phyloP scores from a whole-genome alignment of 1,140 invertebrate species.

The Parapsyche elsis region DNA sequence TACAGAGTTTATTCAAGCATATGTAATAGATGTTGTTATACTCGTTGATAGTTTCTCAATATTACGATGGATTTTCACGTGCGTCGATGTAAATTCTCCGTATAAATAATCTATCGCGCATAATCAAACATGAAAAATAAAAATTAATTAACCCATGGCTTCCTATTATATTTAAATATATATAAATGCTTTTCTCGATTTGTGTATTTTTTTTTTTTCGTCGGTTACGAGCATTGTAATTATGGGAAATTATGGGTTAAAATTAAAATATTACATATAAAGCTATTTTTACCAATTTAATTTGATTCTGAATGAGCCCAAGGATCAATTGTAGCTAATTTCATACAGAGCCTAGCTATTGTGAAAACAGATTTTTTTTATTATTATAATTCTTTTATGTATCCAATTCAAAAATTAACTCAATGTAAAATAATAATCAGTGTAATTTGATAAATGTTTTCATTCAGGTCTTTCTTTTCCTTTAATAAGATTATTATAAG shows the following conservation, averaged over 20 bases:
- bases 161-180: not conserved
- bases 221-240: not conserved
- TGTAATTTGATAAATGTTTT: constrained; percentile 5
- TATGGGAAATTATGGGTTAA: constrained; percentile 15
- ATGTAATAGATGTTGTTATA: too few relatives aligned
- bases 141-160: not conserved
- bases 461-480: not conserved
- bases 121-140: too few relatives aligned
- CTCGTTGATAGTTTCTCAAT: too few relatives aligned
- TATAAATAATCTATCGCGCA: too few relatives aligned
- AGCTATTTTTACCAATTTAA: not conserved
- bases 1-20: too few relatives aligned
- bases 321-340: not conserved
- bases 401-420: not conserved
- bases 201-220: not conserved
- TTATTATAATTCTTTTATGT: not conserved
- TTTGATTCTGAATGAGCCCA: constrained; percentile 11
- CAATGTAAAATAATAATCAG: not conserved
- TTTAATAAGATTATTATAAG: constrained; percentile 34
- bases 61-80: too few relatives aligned
- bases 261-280: not conserved
- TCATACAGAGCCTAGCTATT: not conserved
- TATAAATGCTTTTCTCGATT: not conserved
- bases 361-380: not conserved
- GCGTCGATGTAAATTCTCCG: too few relatives aligned